These are phyloP conservation scores for Xylota sylvarum DNA, from an alignment of 2,888 invertebrate genomes.

Conservation along the genomic window DNA sequence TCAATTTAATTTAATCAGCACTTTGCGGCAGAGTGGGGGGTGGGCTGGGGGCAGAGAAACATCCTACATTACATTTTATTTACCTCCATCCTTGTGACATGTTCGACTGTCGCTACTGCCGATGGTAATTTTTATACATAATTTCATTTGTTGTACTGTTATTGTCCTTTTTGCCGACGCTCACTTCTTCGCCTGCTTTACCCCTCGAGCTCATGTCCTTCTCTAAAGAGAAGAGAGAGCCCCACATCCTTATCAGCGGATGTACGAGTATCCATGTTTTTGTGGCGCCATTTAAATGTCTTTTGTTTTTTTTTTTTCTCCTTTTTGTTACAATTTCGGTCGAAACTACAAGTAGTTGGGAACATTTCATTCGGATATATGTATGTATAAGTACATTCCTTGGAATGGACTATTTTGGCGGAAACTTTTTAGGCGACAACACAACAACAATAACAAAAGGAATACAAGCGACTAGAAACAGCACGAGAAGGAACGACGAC, in stretches of 20 bases:
- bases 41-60: not conserved
- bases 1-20: constrained; percentile 76
- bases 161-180: constrained; percentile 62
- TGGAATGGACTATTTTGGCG: constrained; percentile 73
- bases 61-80: constrained; percentile 71
- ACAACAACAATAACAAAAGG: constrained; percentile 53
- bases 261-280: constrained; percentile 72
- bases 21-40: constrained; percentile 43
- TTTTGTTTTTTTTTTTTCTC: constrained; percentile 30
- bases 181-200: not conserved
- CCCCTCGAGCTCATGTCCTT: not conserved
- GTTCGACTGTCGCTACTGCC: constrained; percentile 58
- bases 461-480: constrained; percentile 17
- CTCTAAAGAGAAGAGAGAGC: constrained; percentile 31
- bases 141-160: constrained; percentile 73
- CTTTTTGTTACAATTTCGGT: constrained; percentile 67
- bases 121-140: constrained; percentile 76
- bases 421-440: constrained; percentile 73
- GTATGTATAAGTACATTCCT: constrained; percentile 36
- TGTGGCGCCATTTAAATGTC: constrained; percentile 74
- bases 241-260: constrained; percentile 72
- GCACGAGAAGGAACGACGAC: constrained; percentile 45
- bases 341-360: constrained; percentile 72
- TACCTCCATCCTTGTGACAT: constrained; percentile 66
- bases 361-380: constrained; percentile 43